Evolutionary conservation across 1,140 invertebrate species (phyloP).

Genomic region (Neodiprion fabricii): DNA sequence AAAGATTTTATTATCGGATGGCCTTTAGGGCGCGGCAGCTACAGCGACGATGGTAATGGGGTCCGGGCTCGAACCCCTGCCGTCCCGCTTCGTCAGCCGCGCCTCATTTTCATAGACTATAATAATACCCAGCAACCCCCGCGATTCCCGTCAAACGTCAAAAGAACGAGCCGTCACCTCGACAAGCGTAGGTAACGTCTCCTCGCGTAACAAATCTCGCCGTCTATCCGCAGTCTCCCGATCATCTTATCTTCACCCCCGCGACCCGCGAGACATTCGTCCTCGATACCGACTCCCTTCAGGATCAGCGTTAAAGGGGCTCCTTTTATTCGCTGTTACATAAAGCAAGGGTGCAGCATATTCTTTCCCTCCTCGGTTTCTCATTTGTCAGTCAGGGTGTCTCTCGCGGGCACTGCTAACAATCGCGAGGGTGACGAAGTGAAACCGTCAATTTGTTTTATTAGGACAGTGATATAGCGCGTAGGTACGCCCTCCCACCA

Average conservation of each 20-base stretch:
- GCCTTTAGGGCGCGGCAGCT: conserved; percentile 41
- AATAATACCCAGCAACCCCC: neutral
- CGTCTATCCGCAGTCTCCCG: no score
- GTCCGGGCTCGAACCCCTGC: conserved; percentile 39
- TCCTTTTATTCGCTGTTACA: no score
- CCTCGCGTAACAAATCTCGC: no score
- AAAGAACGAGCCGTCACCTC: neutral
- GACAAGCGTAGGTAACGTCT: no score
- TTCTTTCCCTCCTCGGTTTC: neutral
- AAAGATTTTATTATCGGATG: conserved; percentile 52
- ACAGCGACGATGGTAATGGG: conserved; percentile 34
- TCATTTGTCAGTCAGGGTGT: neutral
- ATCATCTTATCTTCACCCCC: no score
- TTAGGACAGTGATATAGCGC: conserved; percentile 24
- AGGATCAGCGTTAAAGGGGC: no score
- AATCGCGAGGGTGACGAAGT: conserved; percentile 14
- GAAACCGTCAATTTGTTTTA: conserved; percentile 41
- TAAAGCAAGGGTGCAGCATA: no score
- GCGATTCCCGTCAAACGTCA: neutral
- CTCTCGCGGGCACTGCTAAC: neutral
- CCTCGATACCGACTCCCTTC: no score
- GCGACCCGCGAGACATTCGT: no score
- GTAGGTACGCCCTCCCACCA: neutral
- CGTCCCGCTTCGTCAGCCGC: conserved; percentile 19
- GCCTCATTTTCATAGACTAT: neutral